These are phyloP conservation scores for Rhynchophorus ferrugineus DNA, from an alignment of 1,140 invertebrate species.

Conservation along the genomic window DNA sequence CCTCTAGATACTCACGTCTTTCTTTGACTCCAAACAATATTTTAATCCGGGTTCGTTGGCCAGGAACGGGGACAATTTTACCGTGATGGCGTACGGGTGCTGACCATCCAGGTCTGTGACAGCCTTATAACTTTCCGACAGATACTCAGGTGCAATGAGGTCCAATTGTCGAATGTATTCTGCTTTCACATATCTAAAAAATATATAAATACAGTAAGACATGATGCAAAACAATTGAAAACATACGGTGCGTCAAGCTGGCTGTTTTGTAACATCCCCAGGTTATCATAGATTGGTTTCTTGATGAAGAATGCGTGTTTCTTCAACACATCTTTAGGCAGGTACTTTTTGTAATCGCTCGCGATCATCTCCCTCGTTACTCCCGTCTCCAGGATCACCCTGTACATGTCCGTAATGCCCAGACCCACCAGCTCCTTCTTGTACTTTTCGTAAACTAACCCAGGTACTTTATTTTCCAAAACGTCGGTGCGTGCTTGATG, in stretches of 20 bases:
- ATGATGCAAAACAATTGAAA: neutral
- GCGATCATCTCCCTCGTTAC: slow-evolving; percentile 56
- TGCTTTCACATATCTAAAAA: slow-evolving; percentile 59
- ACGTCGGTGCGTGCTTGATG: slow-evolving; percentile 76
- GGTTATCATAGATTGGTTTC: slow-evolving; percentile 60
- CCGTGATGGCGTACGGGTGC: slow-evolving; percentile 42
- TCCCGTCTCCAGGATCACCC: slow-evolving; percentile 66
- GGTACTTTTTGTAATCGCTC: slow-evolving; percentile 70
- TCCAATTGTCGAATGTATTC: slow-evolving; percentile 72
- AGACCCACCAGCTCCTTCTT: slow-evolving; percentile 70
- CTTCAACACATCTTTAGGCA: slow-evolving; percentile 68
- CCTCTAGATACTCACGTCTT: slow-evolving; percentile 57
- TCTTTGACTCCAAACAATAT: slow-evolving; percentile 50
- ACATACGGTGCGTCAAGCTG: slow-evolving; percentile 52
- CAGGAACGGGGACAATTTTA: slow-evolving; percentile 66
- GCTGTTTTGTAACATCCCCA: slow-evolving; percentile 51
- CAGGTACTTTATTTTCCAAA: slow-evolving; percentile 65
- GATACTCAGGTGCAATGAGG: slow-evolving; percentile 69
- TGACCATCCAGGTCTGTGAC: slow-evolving; percentile 53
- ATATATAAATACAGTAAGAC: slow-evolving; percentile 1
- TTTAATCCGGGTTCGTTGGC: slow-evolving; percentile 56
- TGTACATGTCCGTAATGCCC: slow-evolving; percentile 78
- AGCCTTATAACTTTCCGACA: slow-evolving; percentile 67
- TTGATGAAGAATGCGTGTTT: slow-evolving; percentile 67
- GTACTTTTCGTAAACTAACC: slow-evolving; percentile 66